phyloP scores from a whole-genome alignment of 1,140 invertebrate species.

The Penaeus vannamei region DNA sequence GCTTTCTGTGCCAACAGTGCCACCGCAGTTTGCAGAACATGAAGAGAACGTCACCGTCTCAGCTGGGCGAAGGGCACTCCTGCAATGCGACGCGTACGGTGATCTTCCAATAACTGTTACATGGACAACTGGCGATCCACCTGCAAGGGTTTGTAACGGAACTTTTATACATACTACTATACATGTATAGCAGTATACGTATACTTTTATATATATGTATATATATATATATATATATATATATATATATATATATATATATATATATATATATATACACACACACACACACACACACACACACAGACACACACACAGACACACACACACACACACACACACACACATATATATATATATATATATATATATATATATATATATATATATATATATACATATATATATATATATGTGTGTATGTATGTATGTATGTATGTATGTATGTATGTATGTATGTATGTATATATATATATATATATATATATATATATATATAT shows the following conservation, averaged over 20 bases:
- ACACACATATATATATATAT: no score
- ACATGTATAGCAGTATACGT: not conserved
- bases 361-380: no score
- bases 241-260: no score
- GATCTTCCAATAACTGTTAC: slow-evolving; percentile 96
- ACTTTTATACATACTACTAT: not conserved
- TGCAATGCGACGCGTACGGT: slow-evolving; percentile 94
- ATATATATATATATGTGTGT: not conserved
- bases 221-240: not conserved
- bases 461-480: not conserved
- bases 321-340: no score
- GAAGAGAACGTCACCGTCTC: slow-evolving; percentile 90
- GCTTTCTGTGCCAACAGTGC: slow-evolving; percentile 77
- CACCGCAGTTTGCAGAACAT: slow-evolving; percentile 95
- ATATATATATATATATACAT: no score
- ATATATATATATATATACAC: no score
- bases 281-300: no score
- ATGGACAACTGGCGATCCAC: slow-evolving; percentile 82
- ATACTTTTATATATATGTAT: not conserved
- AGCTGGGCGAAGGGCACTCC: slow-evolving; percentile 88
- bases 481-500: no score
- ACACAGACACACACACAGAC: no score
- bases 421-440: not conserved
- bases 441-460: not conserved
- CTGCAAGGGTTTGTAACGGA: slow-evolving; percentile 12